phyloP scores from a whole-genome alignment of 2,888 invertebrate genomes.

The Zygogramma bicolorata region DNA sequence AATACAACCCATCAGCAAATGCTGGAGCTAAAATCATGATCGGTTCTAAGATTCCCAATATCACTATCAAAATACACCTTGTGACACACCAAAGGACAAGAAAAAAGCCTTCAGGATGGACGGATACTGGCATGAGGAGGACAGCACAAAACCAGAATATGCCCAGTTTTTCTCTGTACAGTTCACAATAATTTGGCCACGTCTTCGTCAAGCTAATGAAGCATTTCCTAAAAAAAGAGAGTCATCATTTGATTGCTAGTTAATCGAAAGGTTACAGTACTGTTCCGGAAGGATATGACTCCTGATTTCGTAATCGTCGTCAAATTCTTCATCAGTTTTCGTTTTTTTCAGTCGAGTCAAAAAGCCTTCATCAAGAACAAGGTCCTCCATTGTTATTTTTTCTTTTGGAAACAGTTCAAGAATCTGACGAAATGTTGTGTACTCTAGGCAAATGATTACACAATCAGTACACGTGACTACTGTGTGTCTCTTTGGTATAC shows the following conservation, averaged over 20 bases:
- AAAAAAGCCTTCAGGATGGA: constrained; percentile 55
- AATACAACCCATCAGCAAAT: constrained; percentile 24
- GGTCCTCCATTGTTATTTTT: constrained; percentile 14
- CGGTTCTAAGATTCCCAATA: constrained; percentile 15
- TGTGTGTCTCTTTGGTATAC: constrained; percentile 69
- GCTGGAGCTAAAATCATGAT: constrained; percentile 25
- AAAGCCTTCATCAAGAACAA: constrained; percentile 8
- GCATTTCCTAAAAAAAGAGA: constrained; percentile 19
- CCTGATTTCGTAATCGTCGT: not conserved
- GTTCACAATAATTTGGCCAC: constrained; percentile 28
- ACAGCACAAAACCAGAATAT: constrained; percentile 51
- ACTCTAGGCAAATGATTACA: constrained; percentile 68
- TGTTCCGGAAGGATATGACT: not conserved
- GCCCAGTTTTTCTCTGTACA: constrained; percentile 42
- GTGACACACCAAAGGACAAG: constrained; percentile 52
- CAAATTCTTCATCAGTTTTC: not conserved
- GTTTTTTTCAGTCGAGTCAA: not conserved
- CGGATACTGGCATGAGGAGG: constrained; percentile 53
- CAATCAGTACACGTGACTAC: constrained; percentile 70
- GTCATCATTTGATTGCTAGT: not conserved
- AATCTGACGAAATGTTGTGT: constrained; percentile 41
- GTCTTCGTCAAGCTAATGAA: constrained; percentile 27
- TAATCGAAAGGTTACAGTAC: not conserved
- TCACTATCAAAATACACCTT: constrained; percentile 31
- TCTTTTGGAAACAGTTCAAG: constrained; percentile 40